phyloP scores from a whole-genome alignment of 2,113 vertebrate genomes.

The Rhombomys opimus region DNA sequence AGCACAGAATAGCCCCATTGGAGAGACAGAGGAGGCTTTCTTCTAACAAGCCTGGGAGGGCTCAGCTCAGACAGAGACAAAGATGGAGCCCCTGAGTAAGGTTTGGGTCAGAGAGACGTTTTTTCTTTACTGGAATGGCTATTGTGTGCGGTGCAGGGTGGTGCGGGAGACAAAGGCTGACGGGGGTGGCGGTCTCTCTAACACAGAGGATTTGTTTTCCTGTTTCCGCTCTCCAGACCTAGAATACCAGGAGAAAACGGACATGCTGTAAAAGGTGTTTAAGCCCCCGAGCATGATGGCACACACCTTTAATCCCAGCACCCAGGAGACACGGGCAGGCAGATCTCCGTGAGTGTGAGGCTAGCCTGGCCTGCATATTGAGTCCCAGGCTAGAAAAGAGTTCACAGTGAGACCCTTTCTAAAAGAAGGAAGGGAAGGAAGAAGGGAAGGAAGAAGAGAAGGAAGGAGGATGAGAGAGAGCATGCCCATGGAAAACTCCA shows the following conservation, averaged over 20 bases:
- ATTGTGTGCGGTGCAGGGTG: no score
- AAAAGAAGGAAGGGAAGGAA: neutral
- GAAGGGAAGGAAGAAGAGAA: fast-evolving
- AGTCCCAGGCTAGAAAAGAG: neutral
- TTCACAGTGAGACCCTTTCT: neutral
- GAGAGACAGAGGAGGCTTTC: neutral
- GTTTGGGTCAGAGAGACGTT: neutral
- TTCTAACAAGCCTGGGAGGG: neutral
- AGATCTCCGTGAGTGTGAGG: neutral
- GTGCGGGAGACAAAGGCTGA: neutral
- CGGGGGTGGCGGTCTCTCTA: neutral
- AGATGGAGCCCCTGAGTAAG: neutral
- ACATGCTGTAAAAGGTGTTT: neutral
- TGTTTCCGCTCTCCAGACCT: neutral
- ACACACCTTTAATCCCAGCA: neutral
- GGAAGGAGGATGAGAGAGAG: neutral
- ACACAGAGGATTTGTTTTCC: neutral
- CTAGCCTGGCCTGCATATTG: neutral
- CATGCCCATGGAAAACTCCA: neutral
- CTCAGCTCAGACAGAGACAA: neutral
- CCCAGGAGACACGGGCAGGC: neutral
- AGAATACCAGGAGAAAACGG: neutral
- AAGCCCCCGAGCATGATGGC: neutral
- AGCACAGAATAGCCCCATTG: neutral
- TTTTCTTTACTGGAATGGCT: neutral